Conservation (phyloP, 53 echinoderm and acorn worm species). For the Holothuria scabra region DNA sequence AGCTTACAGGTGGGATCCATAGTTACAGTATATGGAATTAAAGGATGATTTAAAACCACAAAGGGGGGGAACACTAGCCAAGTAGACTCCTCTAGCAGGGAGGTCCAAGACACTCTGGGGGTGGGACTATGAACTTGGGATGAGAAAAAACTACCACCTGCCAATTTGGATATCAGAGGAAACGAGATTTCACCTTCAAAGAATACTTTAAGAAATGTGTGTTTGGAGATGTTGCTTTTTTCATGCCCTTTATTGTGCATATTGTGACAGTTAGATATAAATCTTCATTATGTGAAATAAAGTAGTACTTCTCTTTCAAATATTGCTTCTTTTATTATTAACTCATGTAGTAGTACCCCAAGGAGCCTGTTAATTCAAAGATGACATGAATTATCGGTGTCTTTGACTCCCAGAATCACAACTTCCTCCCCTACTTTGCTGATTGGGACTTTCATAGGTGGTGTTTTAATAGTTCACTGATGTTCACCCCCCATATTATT, state of each 20-base stretch:
- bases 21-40: background rate
- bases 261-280: too few relatives aligned
- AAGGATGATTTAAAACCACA: slow-evolving; percentile 15
- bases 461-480: too few relatives aligned
- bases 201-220: background rate
- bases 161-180: slow-evolving; percentile 7
- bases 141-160: slow-evolving; percentile 15
- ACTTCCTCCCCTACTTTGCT: too few relatives aligned
- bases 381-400: slow-evolving; percentile 31
- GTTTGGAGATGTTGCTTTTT: background rate
- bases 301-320: too few relatives aligned
- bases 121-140: background rate
- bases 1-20: background rate
- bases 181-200: background rate
- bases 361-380: slow-evolving; percentile 1
- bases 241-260: too few relatives aligned
- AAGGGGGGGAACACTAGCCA: background rate
- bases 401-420: too few relatives aligned
- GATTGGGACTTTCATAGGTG: too few relatives aligned
- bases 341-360: too few relatives aligned
- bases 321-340: too few relatives aligned
- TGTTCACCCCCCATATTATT: too few relatives aligned
- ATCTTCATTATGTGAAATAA: too few relatives aligned
- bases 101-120: slow-evolving; percentile 29
- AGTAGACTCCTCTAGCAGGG: slow-evolving; percentile 8